Evolutionary conservation across 2,888 invertebrate species (phyloP).

Genomic region (Taenaris catops): DNA sequence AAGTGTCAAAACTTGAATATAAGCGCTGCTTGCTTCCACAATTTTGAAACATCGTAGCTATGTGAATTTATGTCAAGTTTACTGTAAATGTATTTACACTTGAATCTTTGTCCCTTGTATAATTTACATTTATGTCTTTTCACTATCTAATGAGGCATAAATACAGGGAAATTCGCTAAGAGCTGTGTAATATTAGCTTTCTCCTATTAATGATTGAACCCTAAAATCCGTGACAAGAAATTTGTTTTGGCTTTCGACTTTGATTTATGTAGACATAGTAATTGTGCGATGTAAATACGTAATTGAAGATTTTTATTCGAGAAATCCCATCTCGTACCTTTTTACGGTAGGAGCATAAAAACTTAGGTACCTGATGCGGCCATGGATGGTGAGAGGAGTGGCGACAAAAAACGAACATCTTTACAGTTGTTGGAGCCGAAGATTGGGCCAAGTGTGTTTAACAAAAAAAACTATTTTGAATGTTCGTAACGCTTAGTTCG

Average conservation of each 20-base stretch:
- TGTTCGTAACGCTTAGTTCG: conserved; percentile 3
- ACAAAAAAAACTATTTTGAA: conserved; percentile 5
- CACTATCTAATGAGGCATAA: too few relatives aligned
- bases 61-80: too few relatives aligned
- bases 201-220: too few relatives aligned
- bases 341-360: conserved; percentile 14
- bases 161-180: too few relatives aligned
- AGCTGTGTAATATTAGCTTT: too few relatives aligned
- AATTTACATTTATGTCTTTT: too few relatives aligned
- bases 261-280: conserved; percentile 5
- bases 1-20: too few relatives aligned
- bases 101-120: too few relatives aligned
- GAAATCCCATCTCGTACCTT: conserved; percentile 1
- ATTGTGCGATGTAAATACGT: conserved; percentile 6
- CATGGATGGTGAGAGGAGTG: conserved; percentile 2
- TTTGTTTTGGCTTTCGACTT: not conserved
- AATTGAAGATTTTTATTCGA: conserved; percentile 10
- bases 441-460: not conserved
- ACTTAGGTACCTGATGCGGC: conserved; percentile 5
- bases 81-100: too few relatives aligned
- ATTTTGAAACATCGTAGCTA: too few relatives aligned
- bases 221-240: not conserved
- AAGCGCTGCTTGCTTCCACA: too few relatives aligned
- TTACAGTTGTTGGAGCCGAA: not conserved
- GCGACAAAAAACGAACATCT: conserved; percentile 6